Evolutionary conservation across 1,140 invertebrate genomes (phyloP).

Genomic region (Zaprionus inermis): DNA sequence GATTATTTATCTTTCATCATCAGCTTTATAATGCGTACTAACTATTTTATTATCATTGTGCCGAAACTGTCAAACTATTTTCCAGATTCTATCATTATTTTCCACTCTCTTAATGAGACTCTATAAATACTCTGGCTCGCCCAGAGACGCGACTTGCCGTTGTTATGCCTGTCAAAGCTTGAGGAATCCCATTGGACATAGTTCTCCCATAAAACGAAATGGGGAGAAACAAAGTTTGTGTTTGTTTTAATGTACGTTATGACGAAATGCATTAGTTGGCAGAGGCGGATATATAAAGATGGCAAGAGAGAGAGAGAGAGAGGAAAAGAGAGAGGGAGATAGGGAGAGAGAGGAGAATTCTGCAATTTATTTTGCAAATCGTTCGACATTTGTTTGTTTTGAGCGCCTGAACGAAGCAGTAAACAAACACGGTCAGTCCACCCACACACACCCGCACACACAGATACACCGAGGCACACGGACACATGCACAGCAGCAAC

Average conservation of each 20-base stretch:
- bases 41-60: neutral
- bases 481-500: slow-evolving; percentile 11
- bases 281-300: neutral
- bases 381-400: slow-evolving; percentile 41
- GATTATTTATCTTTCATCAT: neutral
- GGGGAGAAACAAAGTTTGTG: slow-evolving; percentile 3
- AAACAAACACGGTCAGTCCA: slow-evolving; percentile 14
- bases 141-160: neutral
- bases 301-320: neutral
- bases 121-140: neutral
- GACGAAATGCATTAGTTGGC: neutral
- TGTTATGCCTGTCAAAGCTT: slow-evolving; percentile 3
- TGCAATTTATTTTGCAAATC: slow-evolving; percentile 27
- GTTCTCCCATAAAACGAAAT: slow-evolving; percentile 2
- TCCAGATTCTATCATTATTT: neutral
- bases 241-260: slow-evolving; percentile 2
- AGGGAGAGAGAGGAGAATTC: neutral
- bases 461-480: slow-evolving; percentile 7
- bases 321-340: neutral
- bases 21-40: neutral
- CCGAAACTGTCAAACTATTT: neutral
- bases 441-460: slow-evolving; percentile 8
- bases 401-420: slow-evolving; percentile 17
- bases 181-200: neutral
- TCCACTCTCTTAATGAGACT: neutral